These are phyloP conservation scores for Eupithecia inturbata DNA, from an alignment of 2,888 invertebrate species.

Conservation along the genomic window DNA sequence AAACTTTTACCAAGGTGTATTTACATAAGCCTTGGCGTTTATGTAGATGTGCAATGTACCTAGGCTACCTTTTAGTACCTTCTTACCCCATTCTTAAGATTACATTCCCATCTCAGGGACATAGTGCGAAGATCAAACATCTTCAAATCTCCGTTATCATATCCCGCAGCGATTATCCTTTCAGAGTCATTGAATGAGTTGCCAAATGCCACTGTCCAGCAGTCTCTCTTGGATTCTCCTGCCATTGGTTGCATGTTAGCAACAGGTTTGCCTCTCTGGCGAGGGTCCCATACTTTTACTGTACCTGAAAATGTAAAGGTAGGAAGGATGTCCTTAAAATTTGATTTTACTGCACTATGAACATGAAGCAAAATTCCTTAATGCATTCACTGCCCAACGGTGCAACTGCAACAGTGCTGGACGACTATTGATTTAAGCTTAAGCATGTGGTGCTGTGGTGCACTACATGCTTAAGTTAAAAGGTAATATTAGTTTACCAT, in stretches of 20 bases:
- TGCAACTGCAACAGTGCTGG: background rate
- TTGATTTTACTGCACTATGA: background rate
- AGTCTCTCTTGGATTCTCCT: conserved; percentile 90
- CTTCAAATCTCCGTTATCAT: conserved; percentile 98
- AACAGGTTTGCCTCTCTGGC: conserved; percentile 95
- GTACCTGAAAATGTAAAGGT: conserved; percentile 78
- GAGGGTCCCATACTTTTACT: conserved; percentile 97
- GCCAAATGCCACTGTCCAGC: conserved; percentile 97
- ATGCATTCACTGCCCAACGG: background rate
- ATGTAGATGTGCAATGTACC: too few species aligned
- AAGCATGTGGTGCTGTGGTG: too few species aligned
- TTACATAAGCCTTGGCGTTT: too few species aligned
- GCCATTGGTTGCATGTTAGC: conserved; percentile 92
- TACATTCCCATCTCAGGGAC: conserved; percentile 94
- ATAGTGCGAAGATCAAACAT: conserved; percentile 95
- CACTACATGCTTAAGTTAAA: background rate
- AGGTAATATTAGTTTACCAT: conserved; percentile 84
- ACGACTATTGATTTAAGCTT: too few species aligned
- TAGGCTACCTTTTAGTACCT: too few species aligned
- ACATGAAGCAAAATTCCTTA: background rate
- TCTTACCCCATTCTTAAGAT: conserved; percentile 94
- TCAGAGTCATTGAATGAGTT: conserved; percentile 95
- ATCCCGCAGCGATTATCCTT: conserved; percentile 94
- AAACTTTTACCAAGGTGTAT: too few species aligned
- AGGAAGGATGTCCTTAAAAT: background rate